Conservation (phyloP, 2,888 invertebrate genomes). For the Linyphia triangularis region DNA sequence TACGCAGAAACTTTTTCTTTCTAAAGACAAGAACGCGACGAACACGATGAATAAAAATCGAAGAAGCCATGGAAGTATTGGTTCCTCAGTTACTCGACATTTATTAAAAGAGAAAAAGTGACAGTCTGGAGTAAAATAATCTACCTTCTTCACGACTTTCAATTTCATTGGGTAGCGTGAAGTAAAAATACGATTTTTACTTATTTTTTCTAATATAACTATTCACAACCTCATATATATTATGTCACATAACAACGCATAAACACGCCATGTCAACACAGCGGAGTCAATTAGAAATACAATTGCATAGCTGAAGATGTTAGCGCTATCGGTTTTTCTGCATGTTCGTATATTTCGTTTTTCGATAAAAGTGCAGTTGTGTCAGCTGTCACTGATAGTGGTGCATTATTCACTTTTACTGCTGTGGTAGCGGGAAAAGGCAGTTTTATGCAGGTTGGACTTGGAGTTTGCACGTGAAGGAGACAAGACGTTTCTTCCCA, state of each 20-base stretch:
- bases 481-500: no score
- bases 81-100: not conserved
- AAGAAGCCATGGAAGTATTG: not conserved
- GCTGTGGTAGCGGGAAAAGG: not conserved
- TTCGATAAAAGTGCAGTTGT: slow-evolving; percentile 64
- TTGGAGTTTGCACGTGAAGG: not conserved
- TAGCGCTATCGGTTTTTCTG: slow-evolving; percentile 60
- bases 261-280: not conserved
- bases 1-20: no score
- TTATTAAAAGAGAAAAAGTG: not conserved
- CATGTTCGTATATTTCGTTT: slow-evolving; percentile 41
- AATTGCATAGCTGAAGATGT: slow-evolving; percentile 50
- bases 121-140: not conserved
- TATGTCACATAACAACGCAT: not conserved
- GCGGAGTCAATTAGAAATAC: slow-evolving; percentile 64
- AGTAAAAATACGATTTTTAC: not conserved
- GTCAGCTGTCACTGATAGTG: slow-evolving; percentile 49
- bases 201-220: not conserved
- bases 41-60: no score
- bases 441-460: not conserved
- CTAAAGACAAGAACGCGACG: no score
- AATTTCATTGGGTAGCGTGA: slow-evolving; percentile 4
- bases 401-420: slow-evolving; percentile 9
- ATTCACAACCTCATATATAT: not conserved
- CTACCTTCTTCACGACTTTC: slow-evolving; percentile 7